Base-by-base conservation (phyloP, 2,113 vertebrate species). In the Silurus glanis region DNA sequence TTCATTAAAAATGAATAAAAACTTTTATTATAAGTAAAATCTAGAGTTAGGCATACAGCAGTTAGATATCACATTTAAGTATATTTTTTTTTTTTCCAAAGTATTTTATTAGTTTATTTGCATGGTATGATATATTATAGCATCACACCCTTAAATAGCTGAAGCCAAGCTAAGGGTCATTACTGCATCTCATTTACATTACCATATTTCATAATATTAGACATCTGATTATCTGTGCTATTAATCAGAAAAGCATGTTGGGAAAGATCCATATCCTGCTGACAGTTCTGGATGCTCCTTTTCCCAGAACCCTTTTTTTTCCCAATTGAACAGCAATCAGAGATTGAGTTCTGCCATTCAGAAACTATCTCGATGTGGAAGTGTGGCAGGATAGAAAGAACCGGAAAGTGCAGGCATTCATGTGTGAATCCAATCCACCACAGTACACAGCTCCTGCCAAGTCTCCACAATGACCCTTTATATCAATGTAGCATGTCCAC, bases 351-450 rank as follows among this genome's bases (percentile, higher is more conserved):
- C 88, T 94, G 90, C 92, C 91, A 94, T 92, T 95, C 89, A 93
- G 92, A 93, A 90, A 80, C 88, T 88, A 88, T 87, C 90, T 93
- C 90, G 89, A 95, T 93, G 91, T 93, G 86, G 87, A 89, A 9
- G 80, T 76, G 76, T 79, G 69, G n/a, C 25, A 75, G 86, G 80
- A 82, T 58, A 61, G 69, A 92, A 94, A 93, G 89, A 86, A 93
- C 88, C 89, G 93, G 91, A 95, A 95, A 94, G 95, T 94, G 91
- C 94, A 96, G 90, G 92, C 94, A 94, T 95, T 96, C 92, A 93
- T 94, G 92, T 95, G 95, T 95, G 95, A 97, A 96, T 95, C 93
- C 94, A 95, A 93, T 96, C 94, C 93, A 95, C 96, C 95, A 96
- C 94, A 95, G 94, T 93, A 94, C 93, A 94, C 91, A 95, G 93